phyloP scores from a whole-genome alignment of 1,140 invertebrate species.

The Hirudo medicinalis region DNA sequence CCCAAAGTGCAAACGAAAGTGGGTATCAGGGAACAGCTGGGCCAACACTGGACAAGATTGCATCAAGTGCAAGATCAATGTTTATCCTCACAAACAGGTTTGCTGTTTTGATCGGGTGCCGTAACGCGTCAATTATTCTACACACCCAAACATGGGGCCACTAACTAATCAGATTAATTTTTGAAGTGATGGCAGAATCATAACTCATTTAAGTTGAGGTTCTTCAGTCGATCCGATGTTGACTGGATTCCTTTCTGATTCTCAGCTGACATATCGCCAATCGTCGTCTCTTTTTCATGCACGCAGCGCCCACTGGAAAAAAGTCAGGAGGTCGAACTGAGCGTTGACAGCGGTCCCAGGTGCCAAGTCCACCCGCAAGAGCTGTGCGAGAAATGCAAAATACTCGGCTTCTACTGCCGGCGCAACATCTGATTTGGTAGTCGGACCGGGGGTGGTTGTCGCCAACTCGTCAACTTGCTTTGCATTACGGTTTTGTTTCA shows the following conservation, averaged over 20 bases:
- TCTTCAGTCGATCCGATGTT: not conserved
- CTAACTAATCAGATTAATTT: not conserved
- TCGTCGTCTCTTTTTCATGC: not conserved
- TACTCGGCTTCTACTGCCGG: constrained; percentile 72
- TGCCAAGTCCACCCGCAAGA: constrained; percentile 78
- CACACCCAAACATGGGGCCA: not conserved
- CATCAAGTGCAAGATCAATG: constrained; percentile 80
- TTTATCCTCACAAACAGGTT: constrained; percentile 86
- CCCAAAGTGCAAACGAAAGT: constrained; percentile 81
- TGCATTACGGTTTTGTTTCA: not conserved
- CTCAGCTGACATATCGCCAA: not conserved
- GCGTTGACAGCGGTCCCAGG: constrained; percentile 72
- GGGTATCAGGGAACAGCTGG: constrained; percentile 88
- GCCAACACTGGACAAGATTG: constrained; percentile 86
- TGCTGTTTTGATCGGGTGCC: not conserved
- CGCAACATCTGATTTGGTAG: not conserved
- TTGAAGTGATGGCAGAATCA: too few relatives aligned
- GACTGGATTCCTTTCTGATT: not conserved
- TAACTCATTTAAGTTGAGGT: too few relatives aligned
- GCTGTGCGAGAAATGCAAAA: constrained; percentile 73
- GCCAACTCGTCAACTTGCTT: not conserved
- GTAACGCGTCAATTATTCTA: not conserved
- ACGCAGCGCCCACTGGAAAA: constrained; percentile 2
- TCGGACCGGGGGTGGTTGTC: not conserved
- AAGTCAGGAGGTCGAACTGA: not conserved